Percentiles rank a stretch among this genome's conserved stretches.
Evolutionary conservation across 2,888 invertebrate species (phyloP).

Genomic region (Candidula unifasciata): DNA sequence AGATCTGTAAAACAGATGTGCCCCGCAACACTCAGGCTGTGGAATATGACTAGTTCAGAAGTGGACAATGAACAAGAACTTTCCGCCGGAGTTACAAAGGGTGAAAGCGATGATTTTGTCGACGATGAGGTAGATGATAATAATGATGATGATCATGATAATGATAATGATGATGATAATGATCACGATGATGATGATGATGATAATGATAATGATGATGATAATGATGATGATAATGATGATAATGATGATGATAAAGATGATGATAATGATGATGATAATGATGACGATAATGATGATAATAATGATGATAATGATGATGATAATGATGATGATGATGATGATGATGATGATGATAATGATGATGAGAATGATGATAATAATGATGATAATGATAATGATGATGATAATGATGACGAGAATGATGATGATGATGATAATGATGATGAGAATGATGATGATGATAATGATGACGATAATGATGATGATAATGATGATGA

Average conservation of each 20-base stretch:
- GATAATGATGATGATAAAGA: constrained; percentile 20
- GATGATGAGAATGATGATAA: not conserved
- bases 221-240: constrained; percentile 11
- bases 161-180: not conserved
- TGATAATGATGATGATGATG: constrained; percentile 22
- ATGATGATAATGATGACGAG: not conserved
- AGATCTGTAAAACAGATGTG: too few relatives aligned
- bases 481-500: too few relatives aligned
- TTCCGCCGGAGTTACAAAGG: too few relatives aligned
- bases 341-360: not conserved
- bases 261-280: constrained; percentile 23
- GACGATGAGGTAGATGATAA: too few relatives aligned
- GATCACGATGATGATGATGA: constrained; percentile 32
- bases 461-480: too few relatives aligned
- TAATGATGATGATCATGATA: too few relatives aligned
- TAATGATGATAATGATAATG: not conserved
- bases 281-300: constrained; percentile 29
- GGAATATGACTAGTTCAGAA: too few relatives aligned
- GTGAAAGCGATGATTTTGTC: too few relatives aligned
- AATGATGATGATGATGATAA: constrained; percentile 15
- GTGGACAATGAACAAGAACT: too few relatives aligned
- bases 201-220: not conserved
- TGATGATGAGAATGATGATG: not conserved
- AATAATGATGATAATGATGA: constrained; percentile 31
- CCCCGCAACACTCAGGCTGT: too few relatives aligned